Conservation (phyloP, 2,797 vertebrate species). For the Phrynocephalus vlangalii region DNA sequence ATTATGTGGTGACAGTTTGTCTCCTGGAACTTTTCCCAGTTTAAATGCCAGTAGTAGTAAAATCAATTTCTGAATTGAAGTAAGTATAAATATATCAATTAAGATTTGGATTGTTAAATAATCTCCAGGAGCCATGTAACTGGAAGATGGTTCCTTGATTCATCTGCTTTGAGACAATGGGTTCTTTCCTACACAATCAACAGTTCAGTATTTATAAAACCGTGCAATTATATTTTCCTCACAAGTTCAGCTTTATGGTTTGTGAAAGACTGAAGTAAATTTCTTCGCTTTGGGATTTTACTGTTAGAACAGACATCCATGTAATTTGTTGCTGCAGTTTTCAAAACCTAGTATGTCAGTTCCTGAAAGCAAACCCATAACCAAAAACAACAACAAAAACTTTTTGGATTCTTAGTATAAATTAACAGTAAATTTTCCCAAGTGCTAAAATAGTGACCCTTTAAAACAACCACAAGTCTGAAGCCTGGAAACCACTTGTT, state of each 20-base stretch:
- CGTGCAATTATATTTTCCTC: constrained; percentile 8
- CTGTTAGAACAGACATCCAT: neutral
- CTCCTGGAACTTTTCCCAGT: neutral
- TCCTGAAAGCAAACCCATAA: neutral
- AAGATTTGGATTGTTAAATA: neutral
- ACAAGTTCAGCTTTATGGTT: constrained; percentile 26
- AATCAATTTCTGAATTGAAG: neutral
- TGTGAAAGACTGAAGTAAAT: neutral
- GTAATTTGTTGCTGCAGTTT: neutral
- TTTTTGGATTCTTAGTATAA: neutral
- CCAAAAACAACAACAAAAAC: neutral
- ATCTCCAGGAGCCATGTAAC: rapidly evolving
- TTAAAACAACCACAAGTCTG: neutral
- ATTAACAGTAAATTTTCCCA: neutral
- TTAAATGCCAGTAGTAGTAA: neutral
- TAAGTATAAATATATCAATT: rapidly evolving
- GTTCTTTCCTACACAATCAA: neutral
- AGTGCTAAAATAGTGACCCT: neutral
- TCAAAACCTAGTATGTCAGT: neutral
- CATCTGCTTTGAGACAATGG: constrained; percentile 13
- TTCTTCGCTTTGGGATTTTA: neutral
- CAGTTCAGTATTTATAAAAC: neutral
- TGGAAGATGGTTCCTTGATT: neutral
- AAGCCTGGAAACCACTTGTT: neutral
- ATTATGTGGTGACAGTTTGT: neutral